These are phyloP conservation scores for Pseudochirops corinnae DNA, from an alignment of 2,797 vertebrate species.

Conservation along the genomic window DNA sequence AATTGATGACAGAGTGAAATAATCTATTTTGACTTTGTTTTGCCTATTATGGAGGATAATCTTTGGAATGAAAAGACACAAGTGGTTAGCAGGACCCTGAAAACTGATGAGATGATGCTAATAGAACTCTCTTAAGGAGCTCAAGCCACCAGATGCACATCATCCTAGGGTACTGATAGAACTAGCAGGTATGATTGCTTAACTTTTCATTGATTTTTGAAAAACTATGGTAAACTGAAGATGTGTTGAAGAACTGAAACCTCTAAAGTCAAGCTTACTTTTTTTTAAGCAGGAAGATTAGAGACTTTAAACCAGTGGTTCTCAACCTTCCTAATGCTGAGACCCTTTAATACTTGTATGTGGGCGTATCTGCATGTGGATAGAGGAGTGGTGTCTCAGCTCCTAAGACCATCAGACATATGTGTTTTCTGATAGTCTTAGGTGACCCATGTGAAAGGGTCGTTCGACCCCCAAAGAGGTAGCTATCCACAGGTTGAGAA, in stretches of 20 bases:
- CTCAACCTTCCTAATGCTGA: no score
- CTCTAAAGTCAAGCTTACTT: background rate
- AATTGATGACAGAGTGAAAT: background rate
- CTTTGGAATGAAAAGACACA: background rate
- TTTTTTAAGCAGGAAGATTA: background rate
- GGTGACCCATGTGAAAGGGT: no score
- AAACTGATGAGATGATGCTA: background rate
- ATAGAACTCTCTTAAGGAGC: background rate
- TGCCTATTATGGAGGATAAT: background rate
- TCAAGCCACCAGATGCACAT: background rate
- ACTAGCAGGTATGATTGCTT: background rate
- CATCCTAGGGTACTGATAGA: background rate
- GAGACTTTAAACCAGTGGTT: background rate
- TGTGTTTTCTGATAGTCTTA: no score
- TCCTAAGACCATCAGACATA: no score
- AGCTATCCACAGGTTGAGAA: no score
- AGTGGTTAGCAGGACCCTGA: background rate
- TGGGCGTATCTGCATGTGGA: no score
- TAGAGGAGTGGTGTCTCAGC: no score
- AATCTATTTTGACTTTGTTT: background rate
- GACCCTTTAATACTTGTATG: no score
- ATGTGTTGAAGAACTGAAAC: background rate
- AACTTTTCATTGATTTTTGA: background rate
- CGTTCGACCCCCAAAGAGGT: no score
- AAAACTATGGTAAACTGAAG: background rate